Conservation (phyloP, 2,113 vertebrate genomes). For the Dermatemys mawii region DNA sequence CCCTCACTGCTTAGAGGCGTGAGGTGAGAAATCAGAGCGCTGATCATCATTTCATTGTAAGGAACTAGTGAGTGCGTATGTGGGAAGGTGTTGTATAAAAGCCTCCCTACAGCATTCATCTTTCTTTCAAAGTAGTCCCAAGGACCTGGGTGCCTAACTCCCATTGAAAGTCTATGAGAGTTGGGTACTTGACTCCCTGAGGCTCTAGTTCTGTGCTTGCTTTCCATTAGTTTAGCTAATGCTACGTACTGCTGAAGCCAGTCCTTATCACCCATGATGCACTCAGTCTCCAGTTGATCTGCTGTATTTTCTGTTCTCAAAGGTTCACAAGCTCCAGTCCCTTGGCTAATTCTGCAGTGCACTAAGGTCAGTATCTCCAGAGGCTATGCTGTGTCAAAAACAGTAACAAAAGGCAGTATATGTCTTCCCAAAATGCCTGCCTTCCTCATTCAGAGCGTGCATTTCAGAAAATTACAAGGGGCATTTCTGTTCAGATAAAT, state of each 20-base stretch:
- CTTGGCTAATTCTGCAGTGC: rapidly evolving
- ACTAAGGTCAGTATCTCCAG: not conserved
- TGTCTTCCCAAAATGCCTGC: conserved; percentile 47
- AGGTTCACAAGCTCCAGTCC: not conserved
- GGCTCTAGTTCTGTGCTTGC: not conserved
- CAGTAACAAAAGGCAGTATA: conserved; percentile 52
- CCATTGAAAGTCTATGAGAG: rapidly evolving
- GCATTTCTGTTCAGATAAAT: conserved; percentile 60
- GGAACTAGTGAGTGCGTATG: too few species aligned
- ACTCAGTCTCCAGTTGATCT: not conserved
- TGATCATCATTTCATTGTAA: not conserved
- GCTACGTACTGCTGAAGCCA: not conserved
- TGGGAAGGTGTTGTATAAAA: not conserved
- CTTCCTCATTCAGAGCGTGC: conserved; percentile 26
- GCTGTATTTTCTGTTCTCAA: not conserved
- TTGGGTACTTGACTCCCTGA: rapidly evolving
- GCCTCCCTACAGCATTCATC: not conserved
- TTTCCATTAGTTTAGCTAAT: not conserved
- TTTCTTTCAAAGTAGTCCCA: not conserved
- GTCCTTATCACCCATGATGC: not conserved
- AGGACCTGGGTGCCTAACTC: not conserved
- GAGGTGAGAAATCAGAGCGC: not conserved
- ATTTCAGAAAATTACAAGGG: conserved; percentile 68
- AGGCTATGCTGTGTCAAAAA: not conserved
- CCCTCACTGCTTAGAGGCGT: not conserved